Conservation (phyloP, 2,113 vertebrate genomes). For the Elachura formosa region DNA sequence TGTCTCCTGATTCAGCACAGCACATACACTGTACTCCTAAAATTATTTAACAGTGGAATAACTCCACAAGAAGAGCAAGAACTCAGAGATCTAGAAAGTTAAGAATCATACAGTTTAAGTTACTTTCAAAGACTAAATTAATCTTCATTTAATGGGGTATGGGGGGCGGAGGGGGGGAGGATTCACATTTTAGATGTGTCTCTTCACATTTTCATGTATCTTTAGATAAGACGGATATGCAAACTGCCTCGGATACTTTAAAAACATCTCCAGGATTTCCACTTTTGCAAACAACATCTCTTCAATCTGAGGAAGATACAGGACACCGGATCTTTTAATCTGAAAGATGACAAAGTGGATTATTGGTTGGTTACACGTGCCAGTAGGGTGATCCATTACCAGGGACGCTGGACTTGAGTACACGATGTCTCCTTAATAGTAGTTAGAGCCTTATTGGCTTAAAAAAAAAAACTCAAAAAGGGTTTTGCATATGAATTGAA, state of each 20-base stretch:
- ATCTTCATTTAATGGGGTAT: neutral
- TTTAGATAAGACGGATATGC: neutral
- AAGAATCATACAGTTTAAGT: neutral
- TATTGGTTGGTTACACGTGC: constrained; percentile 33
- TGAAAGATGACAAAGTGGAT: constrained; percentile 51
- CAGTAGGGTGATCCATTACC: constrained; percentile 23
- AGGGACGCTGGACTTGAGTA: constrained; percentile 46
- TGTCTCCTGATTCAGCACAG: neutral
- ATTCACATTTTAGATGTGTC: neutral
- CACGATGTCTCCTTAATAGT: constrained; percentile 56
- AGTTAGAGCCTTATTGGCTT: constrained; percentile 69
- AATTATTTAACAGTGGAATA: neutral
- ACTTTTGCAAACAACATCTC: neutral
- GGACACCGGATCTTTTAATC: neutral
- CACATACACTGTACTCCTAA: neutral
- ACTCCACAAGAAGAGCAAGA: neutral
- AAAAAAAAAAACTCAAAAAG: constrained; percentile 67
- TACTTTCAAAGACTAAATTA: neutral
- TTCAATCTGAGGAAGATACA: neutral
- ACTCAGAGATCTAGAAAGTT: neutral
- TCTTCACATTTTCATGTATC: no score
- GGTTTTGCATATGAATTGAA: constrained; percentile 78
- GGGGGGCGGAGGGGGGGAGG: no score
- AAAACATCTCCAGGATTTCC: neutral
- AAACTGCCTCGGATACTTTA: neutral